These are phyloP conservation scores for Epizoanthus scotinus DNA, from an alignment of 92 coral and sea anemone species.

Conservation along the genomic window DNA sequence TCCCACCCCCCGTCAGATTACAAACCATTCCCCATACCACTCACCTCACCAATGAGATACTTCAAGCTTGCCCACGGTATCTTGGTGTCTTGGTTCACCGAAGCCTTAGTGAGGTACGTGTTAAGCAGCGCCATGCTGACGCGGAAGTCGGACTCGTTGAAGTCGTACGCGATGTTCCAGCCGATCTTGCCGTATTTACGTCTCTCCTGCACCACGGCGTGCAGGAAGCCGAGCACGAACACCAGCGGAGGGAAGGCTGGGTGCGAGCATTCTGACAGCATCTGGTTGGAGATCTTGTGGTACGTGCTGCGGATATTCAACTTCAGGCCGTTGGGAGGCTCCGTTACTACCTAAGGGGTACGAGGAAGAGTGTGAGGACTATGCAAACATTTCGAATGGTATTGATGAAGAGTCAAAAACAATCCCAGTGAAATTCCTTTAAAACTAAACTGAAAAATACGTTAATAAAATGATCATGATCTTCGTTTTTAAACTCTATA, in stretches of 20 bases:
- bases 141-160: slow-evolving; percentile 97
- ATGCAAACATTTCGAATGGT: background rate
- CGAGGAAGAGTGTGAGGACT: background rate
- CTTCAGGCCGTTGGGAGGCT: slow-evolving; percentile 98
- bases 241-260: slow-evolving; percentile 92
- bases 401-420: no score
- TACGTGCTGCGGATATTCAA: slow-evolving; percentile 98
- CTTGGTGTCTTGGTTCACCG: slow-evolving; percentile 73
- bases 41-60: slow-evolving; percentile 96
- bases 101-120: slow-evolving; percentile 89
- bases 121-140: slow-evolving; percentile 95
- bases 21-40: background rate
- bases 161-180: slow-evolving; percentile 99
- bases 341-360: slow-evolving; percentile 85
- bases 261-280: slow-evolving; percentile 92
- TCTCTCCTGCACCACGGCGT: slow-evolving; percentile 97
- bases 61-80: slow-evolving; percentile 99
- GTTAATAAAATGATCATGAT: no score
- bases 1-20: background rate
- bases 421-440: no score
- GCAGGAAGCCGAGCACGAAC: slow-evolving; percentile 92
- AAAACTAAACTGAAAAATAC: no score
- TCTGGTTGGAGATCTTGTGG: slow-evolving; percentile 96
- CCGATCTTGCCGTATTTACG: slow-evolving; percentile 98
- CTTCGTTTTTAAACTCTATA: no score